phyloP scores from a whole-genome alignment of 2,113 vertebrate genomes.

The Australoheros scitulus region DNA sequence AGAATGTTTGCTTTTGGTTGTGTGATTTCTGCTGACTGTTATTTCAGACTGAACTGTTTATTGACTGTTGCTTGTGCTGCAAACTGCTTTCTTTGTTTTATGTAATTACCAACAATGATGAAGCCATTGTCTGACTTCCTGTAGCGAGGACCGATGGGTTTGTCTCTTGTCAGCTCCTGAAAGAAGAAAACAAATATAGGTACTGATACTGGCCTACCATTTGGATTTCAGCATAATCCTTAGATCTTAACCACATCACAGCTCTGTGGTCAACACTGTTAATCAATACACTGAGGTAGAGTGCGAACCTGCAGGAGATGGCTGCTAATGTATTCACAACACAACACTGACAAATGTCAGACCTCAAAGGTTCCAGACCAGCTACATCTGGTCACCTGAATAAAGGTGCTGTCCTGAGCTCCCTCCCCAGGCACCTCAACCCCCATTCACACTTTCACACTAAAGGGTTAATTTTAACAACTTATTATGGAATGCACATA shows the following conservation, averaged over 20 bases:
- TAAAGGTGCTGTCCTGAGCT: too few species aligned
- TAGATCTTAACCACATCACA: too few species aligned
- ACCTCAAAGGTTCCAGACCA: neutral
- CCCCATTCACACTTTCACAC: too few species aligned
- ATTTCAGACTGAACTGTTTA: too few species aligned
- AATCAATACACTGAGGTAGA: too few species aligned
- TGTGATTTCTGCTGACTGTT: neutral
- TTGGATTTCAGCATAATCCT: neutral
- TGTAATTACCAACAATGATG: conserved; percentile 34
- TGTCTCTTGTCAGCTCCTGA: neutral
- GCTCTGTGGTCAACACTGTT: too few species aligned
- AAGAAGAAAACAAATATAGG: neutral
- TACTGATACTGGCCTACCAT: neutral
- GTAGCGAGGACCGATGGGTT: neutral
- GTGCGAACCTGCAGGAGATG: too few species aligned
- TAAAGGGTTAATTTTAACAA: too few species aligned
- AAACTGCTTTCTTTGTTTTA: neutral
- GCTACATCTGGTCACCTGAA: neutral
- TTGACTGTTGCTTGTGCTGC: neutral
- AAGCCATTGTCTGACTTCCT: conserved; percentile 31
- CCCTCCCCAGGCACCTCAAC: too few species aligned
- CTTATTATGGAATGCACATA: too few species aligned
- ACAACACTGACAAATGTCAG: neutral
- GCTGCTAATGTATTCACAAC: too few species aligned
- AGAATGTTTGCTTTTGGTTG: neutral